Evolutionary conservation across 2,888 invertebrate genomes (phyloP).

Genomic region (Sinotaia quadrata): DNA sequence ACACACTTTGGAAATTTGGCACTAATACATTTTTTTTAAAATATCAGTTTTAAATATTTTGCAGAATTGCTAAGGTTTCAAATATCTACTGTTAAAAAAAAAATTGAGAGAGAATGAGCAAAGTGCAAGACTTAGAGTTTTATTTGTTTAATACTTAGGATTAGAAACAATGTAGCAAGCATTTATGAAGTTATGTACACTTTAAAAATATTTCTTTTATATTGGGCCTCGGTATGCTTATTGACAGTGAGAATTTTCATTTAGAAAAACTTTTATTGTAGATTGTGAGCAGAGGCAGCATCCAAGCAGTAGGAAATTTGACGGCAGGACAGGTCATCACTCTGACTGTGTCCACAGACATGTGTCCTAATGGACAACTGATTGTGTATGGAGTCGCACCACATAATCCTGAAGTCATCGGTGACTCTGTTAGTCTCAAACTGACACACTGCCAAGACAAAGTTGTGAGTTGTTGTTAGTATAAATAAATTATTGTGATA

Average conservation of each 20-base stretch:
- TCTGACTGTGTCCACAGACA: constrained; percentile 2
- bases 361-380: constrained; percentile 15
- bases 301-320: background rate
- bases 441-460: constrained; percentile 17
- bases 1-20: too few relatives aligned
- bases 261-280: background rate
- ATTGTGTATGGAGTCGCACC: constrained; percentile 12
- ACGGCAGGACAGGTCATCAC: background rate
- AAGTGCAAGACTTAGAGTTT: too few relatives aligned
- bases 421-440: constrained; percentile 9
- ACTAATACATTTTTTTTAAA: too few relatives aligned
- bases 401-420: constrained; percentile 4
- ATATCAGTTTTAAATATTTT: too few relatives aligned
- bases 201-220: too few relatives aligned
- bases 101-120: too few relatives aligned
- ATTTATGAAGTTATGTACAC: too few relatives aligned
- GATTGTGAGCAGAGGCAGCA: constrained; percentile 21
- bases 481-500: background rate
- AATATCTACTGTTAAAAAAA: too few relatives aligned
- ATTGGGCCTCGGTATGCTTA: too few relatives aligned
- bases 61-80: too few relatives aligned
- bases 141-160: too few relatives aligned
- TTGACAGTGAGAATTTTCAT: background rate
- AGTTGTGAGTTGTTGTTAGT: constrained; percentile 1
- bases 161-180: too few relatives aligned